Evolutionary conservation across 2,113 vertebrate genomes (phyloP), one percentile per base, ranked within the genome.

Genomic region (Ranitomeya imitator): DNA sequence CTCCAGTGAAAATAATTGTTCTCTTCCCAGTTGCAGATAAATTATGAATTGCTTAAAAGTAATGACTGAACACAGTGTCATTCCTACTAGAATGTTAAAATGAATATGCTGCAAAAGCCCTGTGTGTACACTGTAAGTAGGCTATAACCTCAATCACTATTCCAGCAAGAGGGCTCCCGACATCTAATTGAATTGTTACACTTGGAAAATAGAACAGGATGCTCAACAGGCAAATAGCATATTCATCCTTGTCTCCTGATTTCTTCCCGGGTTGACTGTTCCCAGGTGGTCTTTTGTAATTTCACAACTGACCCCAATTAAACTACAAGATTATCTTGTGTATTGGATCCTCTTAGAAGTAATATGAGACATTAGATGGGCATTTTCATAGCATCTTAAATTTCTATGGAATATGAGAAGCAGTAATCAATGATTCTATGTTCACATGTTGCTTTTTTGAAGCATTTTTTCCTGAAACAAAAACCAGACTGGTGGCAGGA

Each of bases 161-260:
- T 79, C 23, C 26, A 85, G 74, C 69, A 88, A 77, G 51, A 79
- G 52, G 82, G 23, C 81, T 79, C 23, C 60, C 7, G 37, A 79
- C 73, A 78, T 65, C 60, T 89, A 89, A 89, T 84, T 89, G 87
- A 89, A 89, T 85, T 89, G 87, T 89, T 89, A 88, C 79, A 88
- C 87, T 59, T 89, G 59, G 57, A 79, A 79, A 88, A 85, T 85
- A 60, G 63, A 89, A 89, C 54, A 78, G 60, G 73, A 78, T 52
- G 26, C 81, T 89, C 81, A 89, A 89, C 73, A 63, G 71, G 57
- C 87, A 88, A 60, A 87, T 69, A 73, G 54, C 31, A 77, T 76
- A 88, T 83, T 76, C 80, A 88, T 83, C 23, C 67, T 57, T 51
- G n/a, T 87, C 67, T 88, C 80, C 26, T 78, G 23, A 85, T 88